Evolutionary conservation across 2,888 invertebrate genomes (phyloP).

Genomic region (Ceraclea dissimilis): DNA sequence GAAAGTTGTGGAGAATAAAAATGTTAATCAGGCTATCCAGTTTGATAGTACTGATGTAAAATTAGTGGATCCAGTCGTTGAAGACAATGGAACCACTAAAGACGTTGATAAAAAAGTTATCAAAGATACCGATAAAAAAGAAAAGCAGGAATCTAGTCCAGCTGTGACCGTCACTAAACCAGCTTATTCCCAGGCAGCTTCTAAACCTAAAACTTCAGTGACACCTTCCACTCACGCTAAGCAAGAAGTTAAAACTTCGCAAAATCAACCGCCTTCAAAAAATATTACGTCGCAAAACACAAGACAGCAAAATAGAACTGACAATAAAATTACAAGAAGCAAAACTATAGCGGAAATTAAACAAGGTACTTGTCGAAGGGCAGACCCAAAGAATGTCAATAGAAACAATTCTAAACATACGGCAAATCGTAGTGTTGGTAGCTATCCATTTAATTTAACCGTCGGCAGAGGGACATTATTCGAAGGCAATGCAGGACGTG

Average conservation of each 20-base stretch:
- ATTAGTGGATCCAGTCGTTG: background rate
- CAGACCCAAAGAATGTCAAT: slow-evolving; percentile 25
- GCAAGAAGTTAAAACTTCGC: slow-evolving; percentile 25
- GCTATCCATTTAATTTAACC: slow-evolving; percentile 46
- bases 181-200: slow-evolving; percentile 47
- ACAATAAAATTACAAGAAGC: slow-evolving; percentile 41
- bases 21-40: background rate
- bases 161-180: slow-evolving; percentile 25
- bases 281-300: slow-evolving; percentile 30
- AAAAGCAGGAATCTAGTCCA: slow-evolving; percentile 3
- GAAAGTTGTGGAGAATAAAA: background rate
- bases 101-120: background rate
- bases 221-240: slow-evolving; percentile 5
- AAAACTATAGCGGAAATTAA: slow-evolving; percentile 45
- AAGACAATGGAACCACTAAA: background rate
- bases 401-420: slow-evolving; percentile 34
- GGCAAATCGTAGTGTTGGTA: slow-evolving; percentile 35
- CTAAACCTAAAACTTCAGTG: slow-evolving; percentile 37
- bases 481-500: slow-evolving; percentile 34
- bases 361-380: slow-evolving; percentile 27
- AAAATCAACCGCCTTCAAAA: slow-evolving; percentile 37
- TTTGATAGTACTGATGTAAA: background rate
- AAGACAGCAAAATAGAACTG: slow-evolving; percentile 34
- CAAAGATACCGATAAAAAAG: slow-evolving; percentile 5
- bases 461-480: slow-evolving; percentile 44